These are phyloP conservation scores for Sminthopsis crassicaudata DNA, from an alignment of 2,113 vertebrate species.

Conservation along the genomic window DNA sequence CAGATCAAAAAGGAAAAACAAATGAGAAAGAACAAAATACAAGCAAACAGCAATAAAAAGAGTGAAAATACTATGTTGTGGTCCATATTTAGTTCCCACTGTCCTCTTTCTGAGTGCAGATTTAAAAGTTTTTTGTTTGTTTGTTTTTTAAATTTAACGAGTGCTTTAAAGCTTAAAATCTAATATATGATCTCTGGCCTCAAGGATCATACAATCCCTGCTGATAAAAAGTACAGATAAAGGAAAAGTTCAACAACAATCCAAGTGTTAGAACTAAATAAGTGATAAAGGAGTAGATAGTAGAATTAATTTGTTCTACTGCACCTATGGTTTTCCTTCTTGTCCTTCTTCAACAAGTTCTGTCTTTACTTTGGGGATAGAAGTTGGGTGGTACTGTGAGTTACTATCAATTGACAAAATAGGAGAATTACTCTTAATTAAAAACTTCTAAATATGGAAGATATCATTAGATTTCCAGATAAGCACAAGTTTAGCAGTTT, in stretches of 20 bases:
- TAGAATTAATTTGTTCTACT: not conserved
- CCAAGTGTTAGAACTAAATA: not conserved
- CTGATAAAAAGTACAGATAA: not conserved
- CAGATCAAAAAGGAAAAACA: no score
- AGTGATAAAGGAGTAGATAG: conserved; percentile 28
- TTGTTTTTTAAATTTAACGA: not conserved
- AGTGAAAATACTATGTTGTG: no score
- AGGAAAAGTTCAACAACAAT: not conserved
- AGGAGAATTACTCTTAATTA: not conserved
- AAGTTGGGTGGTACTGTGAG: not conserved
- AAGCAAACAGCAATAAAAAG: no score
- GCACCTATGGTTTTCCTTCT: not conserved
- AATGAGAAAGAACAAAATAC: no score
- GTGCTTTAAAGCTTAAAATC: not conserved
- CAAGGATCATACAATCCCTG: not conserved
- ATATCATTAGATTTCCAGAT: not conserved
- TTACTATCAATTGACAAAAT: not conserved
- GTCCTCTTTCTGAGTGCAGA: no score
- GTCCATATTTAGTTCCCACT: no score
- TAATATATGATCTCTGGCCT: not conserved
- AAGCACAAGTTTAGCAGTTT: not conserved
- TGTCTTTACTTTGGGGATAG: not conserved
- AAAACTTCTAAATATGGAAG: not conserved
- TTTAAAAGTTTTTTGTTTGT: not conserved
- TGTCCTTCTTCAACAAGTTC: not conserved